A percentile compares a stretch with the other conserved stretches of the same genome.
Evolutionary conservation across 1,140 invertebrate genomes (phyloP).

Genomic region (Adoxophyes honmai): DNA sequence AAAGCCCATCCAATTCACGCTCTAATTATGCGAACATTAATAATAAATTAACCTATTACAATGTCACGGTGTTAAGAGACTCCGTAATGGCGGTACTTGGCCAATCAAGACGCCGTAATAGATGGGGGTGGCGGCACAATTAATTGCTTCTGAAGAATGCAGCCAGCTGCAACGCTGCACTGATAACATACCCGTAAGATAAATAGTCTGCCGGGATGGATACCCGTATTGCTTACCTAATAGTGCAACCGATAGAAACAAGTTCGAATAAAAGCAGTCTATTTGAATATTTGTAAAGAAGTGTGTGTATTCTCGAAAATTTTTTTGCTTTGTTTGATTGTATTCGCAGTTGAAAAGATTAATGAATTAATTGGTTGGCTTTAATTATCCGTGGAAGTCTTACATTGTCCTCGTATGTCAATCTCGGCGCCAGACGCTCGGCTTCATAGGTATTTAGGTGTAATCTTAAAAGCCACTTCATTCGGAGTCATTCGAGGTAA

Average conservation of each 20-base stretch:
- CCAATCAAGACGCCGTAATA: slow-evolving; percentile 46
- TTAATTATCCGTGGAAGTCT: neutral
- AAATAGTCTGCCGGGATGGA: slow-evolving; percentile 27
- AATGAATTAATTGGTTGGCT: no score
- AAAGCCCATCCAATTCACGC: no score
- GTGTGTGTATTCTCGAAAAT: no score
- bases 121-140: slow-evolving; percentile 43
- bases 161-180: slow-evolving; percentile 42
- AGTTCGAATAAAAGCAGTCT: neutral
- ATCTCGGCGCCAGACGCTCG: neutral
- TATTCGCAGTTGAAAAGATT: no score
- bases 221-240: slow-evolving; percentile 4
- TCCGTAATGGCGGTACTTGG: slow-evolving; percentile 15
- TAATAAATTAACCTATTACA: neutral
- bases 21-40: neutral
- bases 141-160: slow-evolving; percentile 51
- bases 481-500: slow-evolving; percentile 57
- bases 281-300: neutral
- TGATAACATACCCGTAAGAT: slow-evolving; percentile 42
- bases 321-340: no score
- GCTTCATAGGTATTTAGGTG: slow-evolving; percentile 2
- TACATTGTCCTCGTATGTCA: neutral
- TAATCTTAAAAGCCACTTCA: slow-evolving; percentile 37
- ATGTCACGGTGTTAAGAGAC: neutral
- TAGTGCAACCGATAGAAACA: neutral